Evolutionary conservation across 2,113 vertebrate genomes (phyloP).

Genomic region (Ptyas mucosa): DNA sequence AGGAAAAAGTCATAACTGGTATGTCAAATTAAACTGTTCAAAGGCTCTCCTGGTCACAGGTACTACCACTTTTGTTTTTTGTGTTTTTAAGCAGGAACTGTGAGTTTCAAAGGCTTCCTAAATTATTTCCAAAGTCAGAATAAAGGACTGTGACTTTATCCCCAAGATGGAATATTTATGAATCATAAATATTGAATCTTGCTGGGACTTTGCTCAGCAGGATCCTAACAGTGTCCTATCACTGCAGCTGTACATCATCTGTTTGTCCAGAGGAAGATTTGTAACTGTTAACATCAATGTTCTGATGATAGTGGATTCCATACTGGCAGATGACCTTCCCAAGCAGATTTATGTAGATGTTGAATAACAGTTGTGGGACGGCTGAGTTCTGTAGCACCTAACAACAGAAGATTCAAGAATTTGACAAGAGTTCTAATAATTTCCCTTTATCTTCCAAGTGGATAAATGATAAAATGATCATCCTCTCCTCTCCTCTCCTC

Average conservation of each 20-base stretch:
- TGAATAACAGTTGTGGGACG: no score
- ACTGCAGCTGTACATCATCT: not conserved
- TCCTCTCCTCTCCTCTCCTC: not conserved
- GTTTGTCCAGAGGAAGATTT: not conserved
- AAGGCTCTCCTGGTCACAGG: not conserved
- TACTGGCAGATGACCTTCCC: no score
- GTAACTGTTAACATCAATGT: no score
- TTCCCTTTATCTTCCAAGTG: not conserved
- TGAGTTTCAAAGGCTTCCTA: not conserved
- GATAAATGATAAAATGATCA: not conserved
- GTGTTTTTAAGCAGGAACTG: not conserved
- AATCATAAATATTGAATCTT: no score
- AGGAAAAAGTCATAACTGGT: not conserved
- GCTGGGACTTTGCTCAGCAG: not conserved
- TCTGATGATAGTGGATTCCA: no score
- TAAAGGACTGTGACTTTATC: not conserved
- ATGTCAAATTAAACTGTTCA: not conserved
- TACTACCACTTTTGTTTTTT: not conserved
- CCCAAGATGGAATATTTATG: not conserved
- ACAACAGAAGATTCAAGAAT: not conserved
- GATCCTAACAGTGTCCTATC: not conserved
- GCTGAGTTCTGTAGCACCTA: not conserved
- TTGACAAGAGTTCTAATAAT: not conserved
- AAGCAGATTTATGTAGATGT: no score
- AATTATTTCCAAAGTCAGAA: not conserved